phyloP scores from a whole-genome alignment of 2,113 vertebrate genomes.

The Sphaerodactylus townsendi region DNA sequence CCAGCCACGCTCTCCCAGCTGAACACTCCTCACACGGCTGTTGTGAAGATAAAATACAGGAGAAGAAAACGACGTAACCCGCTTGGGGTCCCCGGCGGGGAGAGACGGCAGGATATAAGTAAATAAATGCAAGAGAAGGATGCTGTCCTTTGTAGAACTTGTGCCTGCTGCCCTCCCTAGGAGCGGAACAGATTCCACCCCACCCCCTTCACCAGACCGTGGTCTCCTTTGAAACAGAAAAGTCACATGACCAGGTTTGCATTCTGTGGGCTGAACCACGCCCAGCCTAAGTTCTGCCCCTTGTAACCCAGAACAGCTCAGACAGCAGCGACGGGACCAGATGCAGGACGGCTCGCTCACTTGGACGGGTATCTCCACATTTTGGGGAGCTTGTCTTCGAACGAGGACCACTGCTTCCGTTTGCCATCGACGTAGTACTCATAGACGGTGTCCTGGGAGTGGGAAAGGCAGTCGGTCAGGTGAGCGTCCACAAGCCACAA shows the following conservation, averaged over 20 bases:
- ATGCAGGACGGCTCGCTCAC: constrained; percentile 65
- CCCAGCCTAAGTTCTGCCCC: neutral
- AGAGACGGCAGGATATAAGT: too few species aligned
- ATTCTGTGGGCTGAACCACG: rapidly evolving
- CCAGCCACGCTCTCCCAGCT: too few species aligned
- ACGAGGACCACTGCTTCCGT: constrained; percentile 82
- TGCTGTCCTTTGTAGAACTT: too few species aligned
- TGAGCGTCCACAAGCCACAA: neutral
- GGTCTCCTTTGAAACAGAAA: neutral
- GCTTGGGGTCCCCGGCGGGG: too few species aligned
- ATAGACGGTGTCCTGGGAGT: constrained; percentile 83
- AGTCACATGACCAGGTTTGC: neutral
- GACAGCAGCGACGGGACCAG: too few species aligned
- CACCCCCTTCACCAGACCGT: neutral
- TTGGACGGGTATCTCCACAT: constrained; percentile 82
- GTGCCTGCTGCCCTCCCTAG: too few species aligned
- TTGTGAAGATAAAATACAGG: too few species aligned
- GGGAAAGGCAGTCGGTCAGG: neutral
- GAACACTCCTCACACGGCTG: too few species aligned
- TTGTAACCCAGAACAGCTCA: neutral
- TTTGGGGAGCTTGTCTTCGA: constrained; percentile 85
- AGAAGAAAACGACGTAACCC: too few species aligned
- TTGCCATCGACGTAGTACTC: constrained; percentile 88
- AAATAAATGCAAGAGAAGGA: neutral
- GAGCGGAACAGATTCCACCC: neutral